These are phyloP conservation scores for Albula goreensis DNA, from an alignment of 2,113 vertebrate genomes.

Conservation along the genomic window DNA sequence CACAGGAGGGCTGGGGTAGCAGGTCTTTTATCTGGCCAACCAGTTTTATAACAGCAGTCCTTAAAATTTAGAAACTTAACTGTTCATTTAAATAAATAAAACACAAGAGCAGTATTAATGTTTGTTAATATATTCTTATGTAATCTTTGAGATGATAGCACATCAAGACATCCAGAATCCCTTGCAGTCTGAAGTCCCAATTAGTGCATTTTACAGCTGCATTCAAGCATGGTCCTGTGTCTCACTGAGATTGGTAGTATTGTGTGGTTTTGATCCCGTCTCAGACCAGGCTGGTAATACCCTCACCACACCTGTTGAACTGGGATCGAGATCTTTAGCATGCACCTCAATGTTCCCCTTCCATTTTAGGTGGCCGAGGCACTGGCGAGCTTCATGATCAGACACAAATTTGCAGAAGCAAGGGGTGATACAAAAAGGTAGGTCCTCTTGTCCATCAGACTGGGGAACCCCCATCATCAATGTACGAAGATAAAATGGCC, in stretches of 20 bases:
- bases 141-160: not conserved
- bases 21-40: no score
- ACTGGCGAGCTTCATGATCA: slow-evolving; percentile 58
- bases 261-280: no score
- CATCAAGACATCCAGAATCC: not conserved
- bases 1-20: no score
- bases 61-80: no score
- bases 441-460: not conserved
- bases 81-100: not conserved
- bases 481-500: no score
- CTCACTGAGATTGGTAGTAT: no score
- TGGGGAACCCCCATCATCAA: not conserved
- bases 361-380: slow-evolving; percentile 53
- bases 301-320: not conserved
- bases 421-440: slow-evolving; percentile 54
- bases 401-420: slow-evolving; percentile 63
- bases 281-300: not conserved
- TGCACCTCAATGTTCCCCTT: not conserved
- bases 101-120: not conserved
- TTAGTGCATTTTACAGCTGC: no score
- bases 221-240: no score
- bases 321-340: not conserved
- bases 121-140: not conserved
- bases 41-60: no score
- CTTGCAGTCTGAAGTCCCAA: no score